Evolutionary conservation across 2,113 vertebrate genomes (phyloP), one percentile per base, ranked within the genome.

Genomic region (Todiramphus chloris): DNA sequence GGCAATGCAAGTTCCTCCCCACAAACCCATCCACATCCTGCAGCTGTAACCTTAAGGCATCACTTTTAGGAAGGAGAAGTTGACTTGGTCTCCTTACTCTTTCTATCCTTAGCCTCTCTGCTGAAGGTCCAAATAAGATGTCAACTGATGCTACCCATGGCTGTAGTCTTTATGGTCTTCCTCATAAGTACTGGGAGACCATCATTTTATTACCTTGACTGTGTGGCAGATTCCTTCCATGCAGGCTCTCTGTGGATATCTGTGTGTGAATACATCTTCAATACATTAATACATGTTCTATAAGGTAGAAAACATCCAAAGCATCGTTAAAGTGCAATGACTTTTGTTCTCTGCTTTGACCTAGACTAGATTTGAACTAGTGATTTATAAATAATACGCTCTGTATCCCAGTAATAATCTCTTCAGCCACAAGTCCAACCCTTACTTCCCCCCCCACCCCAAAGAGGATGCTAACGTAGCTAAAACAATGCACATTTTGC

Each of bases 371-470:
- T 96, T 92, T 95, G 70, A 96, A 72, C 63, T 70, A 87, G 37
- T 89, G 89, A 83, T 89, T 94, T 90, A 90, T 91, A 96, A 93
- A 78, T 72, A 92, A 87, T 59, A 56, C 76, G 41, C 58, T 94
- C 72, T 88, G 25, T 93, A 96, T 96, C 81, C 39, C 35, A 77
- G 96, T 95, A 84, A 66, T 93, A 83, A 95, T 93, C 63, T 90
- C 59, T 89, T 94, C 64, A 91, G 68, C 94, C 82, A 92, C 91
- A 88, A 92, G 78, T 69, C 55, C 48, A 56, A 31, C 31, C 44
- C 35, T 83, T 80, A 23, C 27, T 59, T 67, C 48, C 39, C 48
- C 48, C 21, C 23, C 51, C 69, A 31, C 6, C 33, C 31, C 48
- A 46, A 37, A 58, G 43, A 72, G 23, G 25, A 81, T 74, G n/a